Evolutionary conservation across 2,888 invertebrate species (phyloP).

Genomic region (Uloborus plumipes): DNA sequence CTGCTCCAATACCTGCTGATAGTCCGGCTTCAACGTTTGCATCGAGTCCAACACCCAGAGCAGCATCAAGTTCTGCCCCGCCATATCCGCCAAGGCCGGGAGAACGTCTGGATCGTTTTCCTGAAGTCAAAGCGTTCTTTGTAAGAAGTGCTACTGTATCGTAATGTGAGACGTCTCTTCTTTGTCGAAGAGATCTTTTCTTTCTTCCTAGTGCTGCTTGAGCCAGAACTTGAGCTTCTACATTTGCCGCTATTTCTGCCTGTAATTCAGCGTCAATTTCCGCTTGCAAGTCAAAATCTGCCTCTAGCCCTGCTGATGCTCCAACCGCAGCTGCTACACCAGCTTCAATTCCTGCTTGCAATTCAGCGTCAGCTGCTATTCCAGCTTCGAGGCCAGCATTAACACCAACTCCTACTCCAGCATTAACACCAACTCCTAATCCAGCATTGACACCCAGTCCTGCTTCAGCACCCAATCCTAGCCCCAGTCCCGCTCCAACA

Average conservation of each 20-base stretch:
- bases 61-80: neutral
- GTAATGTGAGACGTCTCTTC: no score
- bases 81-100: neutral
- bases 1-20: neutral
- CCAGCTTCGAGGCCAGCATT: neutral
- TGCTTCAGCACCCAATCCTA: conserved; percentile 7
- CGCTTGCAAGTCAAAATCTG: neutral
- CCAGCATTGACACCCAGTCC: neutral
- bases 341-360: neutral
- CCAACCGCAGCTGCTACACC: neutral
- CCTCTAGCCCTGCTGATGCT: conserved; percentile 1
- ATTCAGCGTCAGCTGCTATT: neutral
- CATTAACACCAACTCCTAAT: neutral
- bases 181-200: no score
- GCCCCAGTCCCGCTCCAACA: neutral
- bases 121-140: no score
- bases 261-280: conserved; percentile 12
- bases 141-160: no score
- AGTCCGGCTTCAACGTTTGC: neutral
- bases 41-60: neutral
- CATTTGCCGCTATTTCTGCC: neutral
- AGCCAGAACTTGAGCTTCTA: neutral
- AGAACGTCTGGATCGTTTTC: no score
- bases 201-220: no score
- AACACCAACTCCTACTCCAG: neutral